phyloP scores from a whole-genome alignment of 2,113 vertebrate genomes.

The Xenopus laevis region DNA sequence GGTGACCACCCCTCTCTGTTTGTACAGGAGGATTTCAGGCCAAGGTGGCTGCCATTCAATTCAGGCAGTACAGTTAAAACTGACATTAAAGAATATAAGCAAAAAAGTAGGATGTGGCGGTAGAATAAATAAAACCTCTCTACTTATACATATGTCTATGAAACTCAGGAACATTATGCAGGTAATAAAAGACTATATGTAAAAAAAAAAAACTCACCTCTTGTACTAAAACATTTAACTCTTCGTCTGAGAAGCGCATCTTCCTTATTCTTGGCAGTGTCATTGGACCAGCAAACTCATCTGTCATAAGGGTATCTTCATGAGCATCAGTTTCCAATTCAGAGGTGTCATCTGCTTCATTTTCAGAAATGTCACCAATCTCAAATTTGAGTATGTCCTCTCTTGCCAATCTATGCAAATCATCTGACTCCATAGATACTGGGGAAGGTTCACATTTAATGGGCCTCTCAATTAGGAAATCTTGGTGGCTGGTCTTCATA shows the following conservation, averaged over 20 bases:
- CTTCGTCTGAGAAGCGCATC: neutral
- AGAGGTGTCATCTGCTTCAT: neutral
- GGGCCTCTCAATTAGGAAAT: neutral
- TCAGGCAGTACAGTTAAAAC: too few species aligned
- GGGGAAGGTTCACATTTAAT: neutral
- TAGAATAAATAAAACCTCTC: too few species aligned
- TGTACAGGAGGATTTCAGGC: too few species aligned
- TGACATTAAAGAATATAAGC: too few species aligned
- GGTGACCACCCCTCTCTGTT: too few species aligned
- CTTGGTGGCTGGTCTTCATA: neutral
- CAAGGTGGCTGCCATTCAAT: too few species aligned
- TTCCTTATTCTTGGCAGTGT: neutral
- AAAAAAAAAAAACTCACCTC: neutral
- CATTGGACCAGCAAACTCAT: neutral
- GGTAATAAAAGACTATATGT: too few species aligned
- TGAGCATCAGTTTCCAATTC: neutral
- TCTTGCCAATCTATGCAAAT: neutral
- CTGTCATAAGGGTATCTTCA: neutral
- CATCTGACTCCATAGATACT: neutral
- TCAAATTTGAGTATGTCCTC: neutral
- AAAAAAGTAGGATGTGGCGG: too few species aligned
- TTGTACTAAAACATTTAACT: neutral
- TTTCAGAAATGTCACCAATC: neutral
- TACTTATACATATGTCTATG: too few species aligned
- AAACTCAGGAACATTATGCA: too few species aligned